phyloP scores from a whole-genome alignment of 2,113 vertebrate genomes.

The Xiphophorus couchianus region DNA sequence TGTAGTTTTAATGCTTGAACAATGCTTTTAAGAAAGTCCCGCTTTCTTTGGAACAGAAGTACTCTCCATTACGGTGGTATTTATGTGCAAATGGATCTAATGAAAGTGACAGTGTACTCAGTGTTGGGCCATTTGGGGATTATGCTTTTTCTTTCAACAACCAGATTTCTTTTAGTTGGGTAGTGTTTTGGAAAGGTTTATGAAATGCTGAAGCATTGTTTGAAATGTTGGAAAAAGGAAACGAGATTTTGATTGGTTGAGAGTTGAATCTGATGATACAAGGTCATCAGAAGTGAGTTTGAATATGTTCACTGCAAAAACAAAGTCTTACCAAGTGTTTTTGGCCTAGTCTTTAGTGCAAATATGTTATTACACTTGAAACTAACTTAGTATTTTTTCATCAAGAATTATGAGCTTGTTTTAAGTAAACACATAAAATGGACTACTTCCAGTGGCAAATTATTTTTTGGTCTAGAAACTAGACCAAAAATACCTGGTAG shows the following conservation, averaged over 20 bases:
- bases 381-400: no score
- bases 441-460: no score
- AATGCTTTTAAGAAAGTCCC: slow-evolving; percentile 11
- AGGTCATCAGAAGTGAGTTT: neutral
- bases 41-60: slow-evolving; percentile 24
- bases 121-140: neutral
- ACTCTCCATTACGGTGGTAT: neutral
- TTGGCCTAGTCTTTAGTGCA: no score
- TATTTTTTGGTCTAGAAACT: no score
- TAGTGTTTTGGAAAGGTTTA: neutral
- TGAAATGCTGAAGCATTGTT: neutral
- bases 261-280: neutral
- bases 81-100: slow-evolving; percentile 13
- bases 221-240: neutral
- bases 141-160: neutral
- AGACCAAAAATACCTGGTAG: no score
- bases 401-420: no score
- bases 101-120: slow-evolving; percentile 18
- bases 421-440: no score
- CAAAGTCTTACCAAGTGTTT: no score
- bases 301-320: no score
- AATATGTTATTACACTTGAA: no score
- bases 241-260: neutral
- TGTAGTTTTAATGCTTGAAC: slow-evolving; percentile 25
- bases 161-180: neutral